Percentiles rank a stretch among this genome's conserved stretches.
Conservation (phyloP, 1,140 invertebrate genomes). For the Ladona fulva region DNA sequence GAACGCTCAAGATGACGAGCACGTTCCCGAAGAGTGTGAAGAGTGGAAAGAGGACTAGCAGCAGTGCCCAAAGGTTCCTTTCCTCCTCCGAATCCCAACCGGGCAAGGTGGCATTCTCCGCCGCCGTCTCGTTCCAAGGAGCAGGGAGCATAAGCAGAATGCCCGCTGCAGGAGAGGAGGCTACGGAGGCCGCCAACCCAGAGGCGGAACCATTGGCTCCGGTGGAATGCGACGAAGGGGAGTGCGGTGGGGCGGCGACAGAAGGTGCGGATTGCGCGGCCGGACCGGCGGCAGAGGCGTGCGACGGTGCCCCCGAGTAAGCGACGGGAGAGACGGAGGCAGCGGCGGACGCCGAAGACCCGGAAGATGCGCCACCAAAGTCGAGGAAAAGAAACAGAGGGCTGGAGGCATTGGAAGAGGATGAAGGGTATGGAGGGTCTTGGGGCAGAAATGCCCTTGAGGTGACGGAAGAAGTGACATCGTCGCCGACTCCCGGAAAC, state of each 20-base stretch:
- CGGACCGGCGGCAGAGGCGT: background rate
- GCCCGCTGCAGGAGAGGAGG: background rate
- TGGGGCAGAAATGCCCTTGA: background rate
- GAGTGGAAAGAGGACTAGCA: conserved; percentile 81
- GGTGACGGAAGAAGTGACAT: background rate
- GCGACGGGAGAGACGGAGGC: background rate
- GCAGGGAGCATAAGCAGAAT: background rate
- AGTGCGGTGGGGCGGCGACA: background rate
- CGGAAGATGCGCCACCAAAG: background rate
- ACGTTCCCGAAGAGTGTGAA: conserved; percentile 94
- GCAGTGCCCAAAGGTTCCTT: conserved; percentile 75
- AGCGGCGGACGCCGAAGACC: background rate
- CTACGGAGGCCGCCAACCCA: background rate
- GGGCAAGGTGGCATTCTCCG: background rate
- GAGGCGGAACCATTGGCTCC: background rate
- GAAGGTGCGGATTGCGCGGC: background rate
- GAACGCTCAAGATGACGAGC: conserved; percentile 89
- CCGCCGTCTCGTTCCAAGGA: background rate
- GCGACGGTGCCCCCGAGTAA: background rate
- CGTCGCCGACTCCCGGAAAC: background rate
- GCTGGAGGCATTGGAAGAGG: background rate
- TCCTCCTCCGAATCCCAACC: conserved; percentile 16
- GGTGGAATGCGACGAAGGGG: background rate
- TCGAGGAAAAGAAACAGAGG: background rate
- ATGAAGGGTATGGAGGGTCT: background rate